Conservation (phyloP, 2,888 invertebrate genomes). For the Pogonocherus hispidulus region DNA sequence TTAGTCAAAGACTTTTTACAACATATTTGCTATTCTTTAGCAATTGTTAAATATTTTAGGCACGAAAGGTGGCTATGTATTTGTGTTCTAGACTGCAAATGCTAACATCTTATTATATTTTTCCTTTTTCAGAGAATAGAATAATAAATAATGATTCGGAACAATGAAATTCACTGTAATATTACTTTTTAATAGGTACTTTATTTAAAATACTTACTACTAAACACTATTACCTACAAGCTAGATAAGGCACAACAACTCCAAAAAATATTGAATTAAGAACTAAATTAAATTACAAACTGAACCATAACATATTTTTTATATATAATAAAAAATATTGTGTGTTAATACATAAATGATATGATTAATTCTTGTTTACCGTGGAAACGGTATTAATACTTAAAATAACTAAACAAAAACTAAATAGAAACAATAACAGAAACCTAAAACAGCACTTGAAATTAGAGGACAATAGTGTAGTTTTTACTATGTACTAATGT, state of each 20-base stretch:
- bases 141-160: no score
- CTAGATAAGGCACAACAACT: conserved; percentile 63
- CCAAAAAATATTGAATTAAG: conserved; percentile 54
- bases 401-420: conserved; percentile 20
- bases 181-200: no score
- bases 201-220: no score
- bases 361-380: conserved; percentile 66
- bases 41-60: no score
- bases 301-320: conserved; percentile 42
- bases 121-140: no score
- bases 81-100: no score
- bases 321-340: conserved; percentile 48
- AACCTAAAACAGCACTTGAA: conserved; percentile 24
- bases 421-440: conserved; percentile 23
- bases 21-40: no score
- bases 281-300: conserved; percentile 42
- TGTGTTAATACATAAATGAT: conserved; percentile 61
- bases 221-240: not conserved
- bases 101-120: no score
- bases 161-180: no score
- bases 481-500: not conserved
- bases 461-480: conserved; percentile 1
- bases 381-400: conserved; percentile 38
- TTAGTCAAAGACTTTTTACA: no score
- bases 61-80: no score